Conservation (phyloP, 2,797 vertebrate species). For the Parotocinclus haroldoi region DNA sequence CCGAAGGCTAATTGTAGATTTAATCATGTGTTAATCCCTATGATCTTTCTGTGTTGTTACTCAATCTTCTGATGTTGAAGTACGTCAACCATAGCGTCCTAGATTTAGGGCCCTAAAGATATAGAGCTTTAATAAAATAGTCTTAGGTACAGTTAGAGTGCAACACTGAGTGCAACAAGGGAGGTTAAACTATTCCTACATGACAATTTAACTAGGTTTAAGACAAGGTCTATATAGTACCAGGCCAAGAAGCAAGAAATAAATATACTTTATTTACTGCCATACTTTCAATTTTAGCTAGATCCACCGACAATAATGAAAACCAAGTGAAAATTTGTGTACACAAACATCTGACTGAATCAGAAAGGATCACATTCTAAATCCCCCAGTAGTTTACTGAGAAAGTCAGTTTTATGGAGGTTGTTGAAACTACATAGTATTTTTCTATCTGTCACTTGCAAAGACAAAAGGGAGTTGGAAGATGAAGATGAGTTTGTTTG, state of each 20-base stretch:
- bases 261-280: too few species aligned
- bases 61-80: too few species aligned
- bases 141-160: neutral
- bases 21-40: neutral
- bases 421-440: too few species aligned
- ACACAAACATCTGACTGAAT: slow-evolving; percentile 21
- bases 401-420: neutral
- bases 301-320: slow-evolving; percentile 44
- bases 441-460: too few species aligned
- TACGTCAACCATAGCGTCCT: too few species aligned
- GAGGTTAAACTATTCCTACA: slow-evolving; percentile 18
- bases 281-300: slow-evolving; percentile 20
- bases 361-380: slow-evolving; percentile 13
- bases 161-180: slow-evolving; percentile 29
- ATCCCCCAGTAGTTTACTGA: slow-evolving; percentile 1
- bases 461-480: neutral
- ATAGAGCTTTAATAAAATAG: neutral
- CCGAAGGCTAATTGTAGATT: too few species aligned
- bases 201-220: slow-evolving; percentile 15
- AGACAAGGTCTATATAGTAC: slow-evolving; percentile 33
- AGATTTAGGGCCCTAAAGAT: too few species aligned
- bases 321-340: slow-evolving; percentile 26
- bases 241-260: slow-evolving; percentile 41
- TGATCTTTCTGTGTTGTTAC: neutral
- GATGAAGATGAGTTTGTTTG: slow-evolving; percentile 20